Base-by-base conservation (phyloP, 2,797 vertebrate species). In the Siniperca obscura region DNA sequence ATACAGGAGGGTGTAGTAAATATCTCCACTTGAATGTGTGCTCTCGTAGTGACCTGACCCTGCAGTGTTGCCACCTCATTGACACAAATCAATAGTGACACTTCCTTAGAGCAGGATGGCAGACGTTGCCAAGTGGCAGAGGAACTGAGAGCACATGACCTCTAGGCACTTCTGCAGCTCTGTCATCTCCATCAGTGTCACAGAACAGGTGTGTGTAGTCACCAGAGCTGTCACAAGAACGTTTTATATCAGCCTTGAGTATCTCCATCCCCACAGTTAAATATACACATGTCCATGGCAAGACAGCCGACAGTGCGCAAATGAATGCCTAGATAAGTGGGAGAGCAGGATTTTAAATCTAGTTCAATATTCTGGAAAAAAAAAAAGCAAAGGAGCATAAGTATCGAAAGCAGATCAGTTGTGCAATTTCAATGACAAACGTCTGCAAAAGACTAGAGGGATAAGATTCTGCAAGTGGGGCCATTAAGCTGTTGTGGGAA, bases 51-150 rank as follows among this genome's bases (percentile, higher is more conserved):
- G 75, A 74, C 66, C 69, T 50, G 71, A 84, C 82, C 82, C 75
- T 66, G 85, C 78, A 65, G 86, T 48, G 80, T 78, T 83, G 87
- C 87, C 86, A 84, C 84, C 82, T 88, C 87, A 65, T 25, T 86
- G 88, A 91, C 83, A 82, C 87, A 90, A 92, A 95, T 92, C 84
- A 74, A 90, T 88, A 69, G 80, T 87, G 93, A 94, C 94, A 93
- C 83, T 87, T 92, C 90, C 93, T 93, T 75, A 66, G 85, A 94
- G 92, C 90, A 60, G 77, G 81, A 89, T n/a, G 79, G 74, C 78
- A 84, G 86, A 86, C 80, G 74, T 86, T 80, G 78, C 81, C 87
- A 82, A 89, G 88, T 86, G 88, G 84, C 62, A 76, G 80, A 76
- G 82, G 55, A 74, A 83, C 80, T 69, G 78, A 86, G 79, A 89